Base-by-base conservation (phyloP, 2,888 invertebrate genomes). In the Danaus chrysippus region DNA sequence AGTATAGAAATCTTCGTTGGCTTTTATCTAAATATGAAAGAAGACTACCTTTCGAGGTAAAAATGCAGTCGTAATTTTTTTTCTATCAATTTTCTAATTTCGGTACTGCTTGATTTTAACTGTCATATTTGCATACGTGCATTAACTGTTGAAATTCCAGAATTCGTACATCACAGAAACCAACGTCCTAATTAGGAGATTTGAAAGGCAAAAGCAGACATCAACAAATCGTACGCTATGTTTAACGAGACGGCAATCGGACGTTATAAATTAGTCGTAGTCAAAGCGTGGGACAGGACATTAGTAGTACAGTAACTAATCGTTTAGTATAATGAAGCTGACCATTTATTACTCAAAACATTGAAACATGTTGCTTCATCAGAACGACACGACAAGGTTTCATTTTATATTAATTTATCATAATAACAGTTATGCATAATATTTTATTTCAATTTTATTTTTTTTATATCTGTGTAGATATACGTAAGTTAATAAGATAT, bases 261-360 rank as follows among this genome's bases (percentile, higher is more conserved):
- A 69, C 66, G 64, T 71, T 71, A 73, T 71, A 73, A 76, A 81
- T 79, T 79, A 77, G 76, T 69, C 63, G 64, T 71, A 72, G 70
- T 68, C 73, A 72, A 76, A 73, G 72, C 74, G 74, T 73, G 75
- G 76, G 76, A 71, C 74, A 66, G 70, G 68, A 71, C 71, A 71
- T 74, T 75, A 74, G 71, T 59, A 58, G 58, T 46, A 46, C 54
- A 46, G 55, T 58, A 23, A 19, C 41, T 53, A 41, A 58, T 52
- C 49, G 49, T 49, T 49, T 49, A 49, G 49, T 49, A 49, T 64
- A 64, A 64, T 64, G 61, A 61, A 61, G 42, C 58, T 41, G 19
- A 58, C 13, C 43, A 42, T 17, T 54, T 60, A 59, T 54, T 53
- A 57, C 49, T 46, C 59, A 43, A 43, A 61, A 58, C 41, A 54